These are phyloP conservation scores for Cylloceria caligata DNA, from an alignment of 2,888 invertebrate genomes.

Conservation along the genomic window DNA sequence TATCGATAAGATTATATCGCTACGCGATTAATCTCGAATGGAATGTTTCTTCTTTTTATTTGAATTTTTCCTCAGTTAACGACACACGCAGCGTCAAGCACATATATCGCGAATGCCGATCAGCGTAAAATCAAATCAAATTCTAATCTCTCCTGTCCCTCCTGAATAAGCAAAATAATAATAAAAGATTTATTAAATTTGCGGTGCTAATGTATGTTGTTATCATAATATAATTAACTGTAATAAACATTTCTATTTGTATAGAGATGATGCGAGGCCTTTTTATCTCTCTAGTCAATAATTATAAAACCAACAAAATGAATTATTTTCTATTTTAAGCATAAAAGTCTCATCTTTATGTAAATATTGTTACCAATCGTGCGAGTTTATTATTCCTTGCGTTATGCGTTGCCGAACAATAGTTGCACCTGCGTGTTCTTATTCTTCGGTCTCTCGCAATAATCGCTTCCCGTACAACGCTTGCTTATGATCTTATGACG, in stretches of 20 bases:
- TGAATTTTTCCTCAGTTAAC: not conserved
- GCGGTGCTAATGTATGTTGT: constrained; percentile 34
- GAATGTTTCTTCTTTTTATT: constrained; percentile 6
- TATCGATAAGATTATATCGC: constrained; percentile 44
- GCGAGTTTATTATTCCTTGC: constrained; percentile 29
- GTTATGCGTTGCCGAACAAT: constrained; percentile 20
- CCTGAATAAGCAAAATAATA: not conserved
- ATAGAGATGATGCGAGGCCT: constrained; percentile 5
- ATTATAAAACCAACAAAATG: not conserved
- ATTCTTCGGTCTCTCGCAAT: not conserved
- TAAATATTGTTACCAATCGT: constrained; percentile 27
- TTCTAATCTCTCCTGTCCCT: too few relatives aligned
- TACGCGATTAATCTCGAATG: constrained; percentile 5
- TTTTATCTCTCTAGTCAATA: not conserved
- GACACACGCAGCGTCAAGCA: not conserved
- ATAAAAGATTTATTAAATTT: constrained; percentile 18
- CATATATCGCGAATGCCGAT: not conserved
- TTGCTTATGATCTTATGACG: constrained; percentile 9
- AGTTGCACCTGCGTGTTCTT: constrained; percentile 8
- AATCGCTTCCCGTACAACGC: not conserved
- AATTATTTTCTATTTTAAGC: not conserved
- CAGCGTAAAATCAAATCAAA: not conserved
- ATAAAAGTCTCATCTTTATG: constrained; percentile 1
- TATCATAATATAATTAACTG: constrained; percentile 23
- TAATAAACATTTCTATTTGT: constrained; percentile 43